Evolutionary conservation across 2,888 invertebrate genomes (phyloP), one percentile per base, ranked within the genome.

Genomic region (Kuschelorhynchus macadamiae): DNA sequence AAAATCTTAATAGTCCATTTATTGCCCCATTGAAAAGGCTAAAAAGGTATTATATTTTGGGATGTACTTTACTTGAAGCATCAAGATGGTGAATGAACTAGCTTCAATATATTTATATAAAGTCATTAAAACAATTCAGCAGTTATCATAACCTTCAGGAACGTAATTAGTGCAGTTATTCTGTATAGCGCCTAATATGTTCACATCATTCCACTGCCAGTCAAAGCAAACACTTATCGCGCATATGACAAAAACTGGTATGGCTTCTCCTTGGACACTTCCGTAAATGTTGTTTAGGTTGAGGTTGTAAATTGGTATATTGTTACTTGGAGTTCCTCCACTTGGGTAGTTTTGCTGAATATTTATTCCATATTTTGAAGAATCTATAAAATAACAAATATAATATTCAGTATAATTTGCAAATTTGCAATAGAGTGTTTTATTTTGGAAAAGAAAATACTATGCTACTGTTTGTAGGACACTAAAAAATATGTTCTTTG

Each of bases 321-420:
- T 25, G 7, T 25, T 25, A 3, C 25, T 3, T 5, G 25, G 25
- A 25, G 16, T 57, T 60, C 8, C 18, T 47, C 68, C 71, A 17
- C 56, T 56, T 39, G 39, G 41, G 39, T 74, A 74, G 49, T 74
- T 71, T 49, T 74, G 70, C 44, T 74, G 65, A 36, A 74, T 56
- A 41, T 66, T 73, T n/a, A 74, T 68, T 12, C 72, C 72, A 33
- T 67, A 72, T 7, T 55, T 57, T 16, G 50, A 64, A 11, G 60
- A 61, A 21, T 57, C 72, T 72, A 33, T 1, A 59, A 60, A 66
- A 14, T 30, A 25, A 17, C 2, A 44, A 44, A 12, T 44, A 17
- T 44, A n/a, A 41, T 14, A n/a, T 14, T n/a, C 41, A 41, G 4
- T 41, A 12, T 8, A 41, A 41, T 5, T 44, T 18, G 16, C 2